Percentiles rank a stretch among this genome's conserved stretches.
phyloP scores from a whole-genome alignment of 2,113 vertebrate genomes.

The Mesembrinibis cayennensis region DNA sequence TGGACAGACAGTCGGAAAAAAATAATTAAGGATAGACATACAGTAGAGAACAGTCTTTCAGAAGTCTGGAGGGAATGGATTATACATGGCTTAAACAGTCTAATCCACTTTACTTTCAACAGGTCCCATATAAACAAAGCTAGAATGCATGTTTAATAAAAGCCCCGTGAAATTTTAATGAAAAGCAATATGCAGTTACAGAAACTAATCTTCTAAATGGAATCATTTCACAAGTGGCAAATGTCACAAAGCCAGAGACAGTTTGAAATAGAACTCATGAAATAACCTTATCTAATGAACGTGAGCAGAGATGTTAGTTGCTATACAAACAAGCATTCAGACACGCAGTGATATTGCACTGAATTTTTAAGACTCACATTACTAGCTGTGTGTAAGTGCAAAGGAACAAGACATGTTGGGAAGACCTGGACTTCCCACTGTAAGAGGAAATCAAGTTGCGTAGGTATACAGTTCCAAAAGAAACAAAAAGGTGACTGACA shows the following conservation, averaged over 20 bases:
- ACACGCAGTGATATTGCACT: rapidly evolving
- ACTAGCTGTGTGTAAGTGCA: neutral
- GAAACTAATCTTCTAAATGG: constrained; percentile 15
- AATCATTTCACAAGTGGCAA: neutral
- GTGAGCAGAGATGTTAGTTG: neutral
- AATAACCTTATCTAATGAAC: neutral
- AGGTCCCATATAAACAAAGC: constrained; percentile 35
- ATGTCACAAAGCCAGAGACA: neutral
- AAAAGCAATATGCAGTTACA: constrained; percentile 12
- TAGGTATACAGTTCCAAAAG: neutral
- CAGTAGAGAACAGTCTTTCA: neutral
- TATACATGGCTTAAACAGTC: neutral
- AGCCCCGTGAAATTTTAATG: constrained; percentile 33
- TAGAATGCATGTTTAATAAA: constrained; percentile 8
- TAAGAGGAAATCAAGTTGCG: neutral
- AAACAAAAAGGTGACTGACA: neutral
- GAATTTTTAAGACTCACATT: neutral
- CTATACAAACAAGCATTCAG: neutral
- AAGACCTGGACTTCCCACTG: neutral
- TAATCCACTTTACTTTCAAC: constrained; percentile 42
- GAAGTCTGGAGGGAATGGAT: constrained; percentile 3
- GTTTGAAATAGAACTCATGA: neutral
- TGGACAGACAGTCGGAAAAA: neutral
- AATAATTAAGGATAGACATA: neutral
- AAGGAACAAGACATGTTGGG: neutral